These are phyloP conservation scores for Mesodorylaimus sp. DNA, from an alignment of 2,888 invertebrate genomes.

Conservation along the genomic window DNA sequence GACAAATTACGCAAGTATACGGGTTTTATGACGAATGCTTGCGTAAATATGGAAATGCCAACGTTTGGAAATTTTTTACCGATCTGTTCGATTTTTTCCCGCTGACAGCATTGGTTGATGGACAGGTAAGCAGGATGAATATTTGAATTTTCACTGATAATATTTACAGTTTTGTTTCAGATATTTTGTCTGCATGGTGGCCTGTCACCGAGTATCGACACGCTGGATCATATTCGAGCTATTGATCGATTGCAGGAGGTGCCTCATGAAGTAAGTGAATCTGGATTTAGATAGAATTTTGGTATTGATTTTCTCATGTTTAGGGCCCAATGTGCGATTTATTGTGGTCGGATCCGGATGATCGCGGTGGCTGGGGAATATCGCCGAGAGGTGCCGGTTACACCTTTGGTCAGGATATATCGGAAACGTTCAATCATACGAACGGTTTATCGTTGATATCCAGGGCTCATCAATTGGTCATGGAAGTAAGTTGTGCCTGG, in stretches of 20 bases:
- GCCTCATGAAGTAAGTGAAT: slow-evolving; percentile 31
- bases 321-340: slow-evolving; percentile 98
- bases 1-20: slow-evolving; percentile 87
- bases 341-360: slow-evolving; percentile 98
- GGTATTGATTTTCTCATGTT: too few relatives aligned
- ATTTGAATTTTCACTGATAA: background rate
- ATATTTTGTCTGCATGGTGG: slow-evolving; percentile 99
- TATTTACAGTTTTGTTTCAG: slow-evolving; percentile 41
- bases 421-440: slow-evolving; percentile 99
- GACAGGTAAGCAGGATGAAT: slow-evolving; percentile 34
- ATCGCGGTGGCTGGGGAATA: slow-evolving; percentile 99
- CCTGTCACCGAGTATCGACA: slow-evolving; percentile 93
- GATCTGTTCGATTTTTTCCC: slow-evolving; percentile 98
- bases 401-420: slow-evolving; percentile 99
- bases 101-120: slow-evolving; percentile 89
- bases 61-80: slow-evolving; percentile 99
- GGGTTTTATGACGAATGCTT: slow-evolving; percentile 44
- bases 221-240: slow-evolving; percentile 93
- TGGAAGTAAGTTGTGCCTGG: slow-evolving; percentile 68
- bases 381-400: slow-evolving; percentile 98
- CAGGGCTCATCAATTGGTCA: slow-evolving; percentile 95
- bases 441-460: slow-evolving; percentile 96
- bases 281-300: too few relatives aligned
- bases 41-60: slow-evolving; percentile 96
- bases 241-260: slow-evolving; percentile 68